Base-by-base conservation (phyloP, 2,113 vertebrate genomes). In the Pterophyllum scalare region DNA sequence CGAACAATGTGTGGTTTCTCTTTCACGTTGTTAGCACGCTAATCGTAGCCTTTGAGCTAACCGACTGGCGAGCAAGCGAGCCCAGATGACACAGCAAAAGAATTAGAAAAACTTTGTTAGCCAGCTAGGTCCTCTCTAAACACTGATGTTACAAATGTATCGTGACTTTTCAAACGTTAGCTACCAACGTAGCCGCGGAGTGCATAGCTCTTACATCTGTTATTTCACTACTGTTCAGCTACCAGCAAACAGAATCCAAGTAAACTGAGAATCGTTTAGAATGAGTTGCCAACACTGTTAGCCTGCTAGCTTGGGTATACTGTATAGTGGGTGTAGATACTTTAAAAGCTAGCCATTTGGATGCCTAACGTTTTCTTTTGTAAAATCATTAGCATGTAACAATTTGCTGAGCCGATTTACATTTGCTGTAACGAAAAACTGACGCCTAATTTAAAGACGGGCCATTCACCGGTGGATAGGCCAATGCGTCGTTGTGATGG, bases 41-140 rank as follows among this genome's bases (percentile, higher is more conserved):
- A 93, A 77, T 5, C 76, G 24, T 91, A 93, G 82, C 90, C 1
- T 56, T 13, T 7, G 1, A 38, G 92, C 90, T 91, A 91, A 80
- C 80, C 78, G 85, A 86, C 83, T 82, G 74, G 75, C 58, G 56
- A 87, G 84, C 64, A 75, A 88, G 75, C 59, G 26, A 92, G 83
- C 93, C 91, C 91, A 92, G 94, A 96, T 96, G 96, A 96, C 96
- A 96, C 96, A 95, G 96, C 96, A 96, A 95, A 96, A 95, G 94
- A 92, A 92, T 79, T 80, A 52, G 35, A 91, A 86, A 91, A 92
- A 91, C 91, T 91, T 91, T 86, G 70, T 76, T 74, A 56, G 84
- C 81, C 14, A 7, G 57, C 59, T 52, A 3, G 33, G 38, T 52
- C 8, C 60, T 5, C 38, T 19, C 59, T 61, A 82, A 61, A n/a